phyloP scores from a whole-genome alignment of 2,113 vertebrate genomes.

The Tor tambroides region DNA sequence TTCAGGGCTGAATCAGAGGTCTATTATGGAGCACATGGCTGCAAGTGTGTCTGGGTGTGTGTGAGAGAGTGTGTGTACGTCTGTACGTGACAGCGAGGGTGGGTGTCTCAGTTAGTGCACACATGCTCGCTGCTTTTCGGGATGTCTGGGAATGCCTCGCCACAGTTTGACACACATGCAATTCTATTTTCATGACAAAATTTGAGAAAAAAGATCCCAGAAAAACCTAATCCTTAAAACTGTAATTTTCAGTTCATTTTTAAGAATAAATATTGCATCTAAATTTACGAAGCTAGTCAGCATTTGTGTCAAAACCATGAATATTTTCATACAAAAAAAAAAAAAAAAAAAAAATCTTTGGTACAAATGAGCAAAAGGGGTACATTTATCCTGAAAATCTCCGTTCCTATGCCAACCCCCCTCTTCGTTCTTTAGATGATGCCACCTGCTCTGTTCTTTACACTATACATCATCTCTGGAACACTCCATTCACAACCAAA shows the following conservation, averaged over 20 bases:
- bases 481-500: slow-evolving; percentile 45
- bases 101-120: slow-evolving; percentile 48
- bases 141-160: slow-evolving; percentile 29
- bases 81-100: slow-evolving; percentile 54
- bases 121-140: slow-evolving; percentile 10
- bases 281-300: not conserved
- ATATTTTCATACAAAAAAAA: not conserved
- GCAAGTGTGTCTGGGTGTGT: slow-evolving; percentile 73
- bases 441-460: slow-evolving; percentile 48
- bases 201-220: not conserved
- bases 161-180: slow-evolving; percentile 5
- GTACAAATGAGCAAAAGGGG: not conserved
- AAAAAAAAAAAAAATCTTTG: not conserved
- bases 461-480: slow-evolving; percentile 47
- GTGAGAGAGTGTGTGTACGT: slow-evolving; percentile 49
- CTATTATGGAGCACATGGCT: slow-evolving; percentile 77
- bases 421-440: slow-evolving; percentile 16
- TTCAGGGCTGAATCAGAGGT: slow-evolving; percentile 73
- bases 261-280: not conserved
- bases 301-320: not conserved
- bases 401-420: not conserved
- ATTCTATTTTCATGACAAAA: not conserved
- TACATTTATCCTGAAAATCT: slow-evolving; percentile 17
- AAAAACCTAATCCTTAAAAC: not conserved
- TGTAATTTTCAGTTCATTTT: not conserved